A percentile compares a stretch with the other conserved stretches of the same genome.
phyloP scores from a whole-genome alignment of 2,113 vertebrate species.

The Sialia sialis region DNA sequence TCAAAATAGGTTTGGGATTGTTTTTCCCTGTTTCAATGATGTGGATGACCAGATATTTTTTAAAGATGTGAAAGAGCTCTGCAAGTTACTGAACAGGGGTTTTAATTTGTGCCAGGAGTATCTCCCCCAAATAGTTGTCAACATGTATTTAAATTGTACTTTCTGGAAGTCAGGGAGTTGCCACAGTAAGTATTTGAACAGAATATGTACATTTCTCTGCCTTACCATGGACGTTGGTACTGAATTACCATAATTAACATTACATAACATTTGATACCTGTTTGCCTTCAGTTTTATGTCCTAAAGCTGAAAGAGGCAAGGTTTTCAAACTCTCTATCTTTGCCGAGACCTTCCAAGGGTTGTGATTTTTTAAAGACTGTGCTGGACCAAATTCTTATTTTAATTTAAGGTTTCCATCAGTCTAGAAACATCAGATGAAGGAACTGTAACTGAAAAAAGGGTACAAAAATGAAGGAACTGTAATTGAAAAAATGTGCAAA shows the following conservation, averaged over 20 bases:
- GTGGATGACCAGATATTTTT: not conserved
- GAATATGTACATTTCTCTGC: not conserved
- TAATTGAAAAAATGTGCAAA: not conserved
- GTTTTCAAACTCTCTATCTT: not conserved
- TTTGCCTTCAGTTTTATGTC: not conserved
- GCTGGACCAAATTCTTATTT: not conserved
- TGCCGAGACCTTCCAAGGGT: not conserved
- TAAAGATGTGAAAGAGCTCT: not conserved
- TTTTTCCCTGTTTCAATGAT: not conserved
- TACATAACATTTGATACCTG: not conserved
- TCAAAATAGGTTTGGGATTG: not conserved
- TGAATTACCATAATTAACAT: not conserved
- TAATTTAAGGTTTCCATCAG: not conserved
- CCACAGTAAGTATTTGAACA: not conserved
- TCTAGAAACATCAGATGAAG: not conserved
- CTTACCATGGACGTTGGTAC: not conserved
- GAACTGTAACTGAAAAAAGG: not conserved
- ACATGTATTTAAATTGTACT: not conserved
- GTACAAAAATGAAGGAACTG: not conserved
- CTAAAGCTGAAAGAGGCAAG: not conserved
- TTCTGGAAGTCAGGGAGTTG: not conserved
- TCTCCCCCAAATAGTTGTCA: not conserved
- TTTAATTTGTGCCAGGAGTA: not conserved
- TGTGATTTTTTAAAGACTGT: not conserved
- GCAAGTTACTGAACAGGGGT: not conserved